Evolutionary conservation across 2,797 vertebrate species (phyloP), one percentile per base, ranked within the genome.

Genomic region (Smutsia gigantea): DNA sequence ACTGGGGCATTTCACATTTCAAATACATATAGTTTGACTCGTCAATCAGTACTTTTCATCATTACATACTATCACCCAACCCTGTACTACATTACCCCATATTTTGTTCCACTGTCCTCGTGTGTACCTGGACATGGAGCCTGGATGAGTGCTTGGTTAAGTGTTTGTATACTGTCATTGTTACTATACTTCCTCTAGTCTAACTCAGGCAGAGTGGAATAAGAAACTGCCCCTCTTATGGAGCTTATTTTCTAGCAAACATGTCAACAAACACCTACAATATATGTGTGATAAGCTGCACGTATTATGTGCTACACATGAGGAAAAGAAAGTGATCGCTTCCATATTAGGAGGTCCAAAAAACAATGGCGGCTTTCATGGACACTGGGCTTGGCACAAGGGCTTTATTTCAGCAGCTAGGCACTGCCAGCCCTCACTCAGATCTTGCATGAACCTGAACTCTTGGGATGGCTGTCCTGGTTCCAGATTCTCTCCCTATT

Each of bases 31-130:
- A 68, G 17, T 46, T 29, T 66, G 61, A 74, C 19, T 81, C 57
- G 53, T 39, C 74, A 71, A 61, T 18, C 4, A 3, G 71, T n/a
- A 15, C 1, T 12, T 89, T 42, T 46, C 68, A 55, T 78, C 21
- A 46, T 68, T 55, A 3, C n/a, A 51, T 25, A 21, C 27, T 55
- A 37, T 78, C 29, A 23, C 17, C 37, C 15, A 63, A 12, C 19
- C 18, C 21, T 59, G 1, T 12, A 27, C 11, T 72, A 34, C 18
- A 46, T 64, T 53, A 37, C 17, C 18, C 7, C 21, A 18, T 2
- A 17, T 13, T 14, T 15, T 7, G 7, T 17, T 31, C 11, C 31
- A 1, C 55, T 25, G 1, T 1, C 9, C 59, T 23, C 2, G 5
- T 19, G 11, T 29, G 3, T 4, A 39, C n/a, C 7, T 11, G 29